Percentiles rank a stretch among this genome's conserved stretches.
These are phyloP conservation scores for Agrenia bidenticulata DNA, from an alignment of 2,888 invertebrate species.

Conservation along the genomic window DNA sequence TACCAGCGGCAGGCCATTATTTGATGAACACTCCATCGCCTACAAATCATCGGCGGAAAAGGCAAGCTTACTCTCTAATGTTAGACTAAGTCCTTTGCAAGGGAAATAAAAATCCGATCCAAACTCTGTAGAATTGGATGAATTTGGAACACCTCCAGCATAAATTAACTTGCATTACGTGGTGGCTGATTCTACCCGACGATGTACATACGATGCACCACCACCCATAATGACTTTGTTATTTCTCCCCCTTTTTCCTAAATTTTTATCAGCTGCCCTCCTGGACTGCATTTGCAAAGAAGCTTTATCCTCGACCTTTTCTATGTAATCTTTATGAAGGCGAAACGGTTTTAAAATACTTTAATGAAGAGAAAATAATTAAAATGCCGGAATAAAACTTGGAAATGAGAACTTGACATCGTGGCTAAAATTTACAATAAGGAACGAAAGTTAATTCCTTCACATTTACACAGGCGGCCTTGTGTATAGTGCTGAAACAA, in stretches of 20 bases:
- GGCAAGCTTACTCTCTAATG: background rate
- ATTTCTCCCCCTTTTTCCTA: background rate
- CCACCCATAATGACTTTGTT: background rate
- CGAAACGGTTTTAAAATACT: too few relatives aligned
- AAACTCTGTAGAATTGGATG: constrained; percentile 20
- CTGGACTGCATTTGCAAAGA: too few relatives aligned
- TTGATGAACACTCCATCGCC: constrained; percentile 22
- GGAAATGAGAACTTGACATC: too few relatives aligned
- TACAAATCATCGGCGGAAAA: constrained; percentile 15
- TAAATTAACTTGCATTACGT: constrained; percentile 20
- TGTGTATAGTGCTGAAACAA: too few relatives aligned
- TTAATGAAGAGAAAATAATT: too few relatives aligned
- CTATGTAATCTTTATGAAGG: too few relatives aligned
- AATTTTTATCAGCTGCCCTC: too few relatives aligned
- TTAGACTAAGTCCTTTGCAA: background rate
- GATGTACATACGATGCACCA: background rate
- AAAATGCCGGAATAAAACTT: too few relatives aligned
- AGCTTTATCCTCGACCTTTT: too few relatives aligned
- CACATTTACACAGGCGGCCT: too few relatives aligned
- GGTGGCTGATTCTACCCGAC: background rate
- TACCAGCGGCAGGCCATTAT: constrained; percentile 22
- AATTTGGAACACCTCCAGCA: constrained; percentile 32
- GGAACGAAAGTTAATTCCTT: too few relatives aligned
- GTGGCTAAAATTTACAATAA: too few relatives aligned
- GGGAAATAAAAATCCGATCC: constrained; percentile 12